Percentiles rank a stretch among this genome's conserved stretches.
These are phyloP conservation scores for Dicerorhinus sumatrensis DNA, from an alignment of 2,113 vertebrate genomes.

Conservation along the genomic window DNA sequence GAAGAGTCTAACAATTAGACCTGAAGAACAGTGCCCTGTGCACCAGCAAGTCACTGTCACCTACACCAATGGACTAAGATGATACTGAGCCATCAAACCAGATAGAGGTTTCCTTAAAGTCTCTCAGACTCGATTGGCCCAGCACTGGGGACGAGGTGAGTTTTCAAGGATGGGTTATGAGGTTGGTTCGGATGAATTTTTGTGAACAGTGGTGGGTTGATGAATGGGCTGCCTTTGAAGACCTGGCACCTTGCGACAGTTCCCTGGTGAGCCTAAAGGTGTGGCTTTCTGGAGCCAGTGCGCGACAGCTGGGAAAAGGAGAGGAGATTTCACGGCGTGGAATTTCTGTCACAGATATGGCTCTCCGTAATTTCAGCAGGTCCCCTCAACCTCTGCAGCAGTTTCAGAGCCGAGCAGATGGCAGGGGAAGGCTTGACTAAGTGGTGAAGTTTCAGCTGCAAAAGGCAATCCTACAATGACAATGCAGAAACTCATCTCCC, in stretches of 20 bases:
- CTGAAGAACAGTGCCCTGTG: neutral
- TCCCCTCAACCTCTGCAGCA: constrained; percentile 55
- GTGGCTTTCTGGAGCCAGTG: neutral
- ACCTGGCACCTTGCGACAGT: neutral
- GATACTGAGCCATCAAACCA: neutral
- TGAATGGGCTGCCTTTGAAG: constrained; percentile 42
- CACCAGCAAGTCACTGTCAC: neutral
- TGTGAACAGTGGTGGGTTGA: neutral
- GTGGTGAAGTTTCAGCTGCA: constrained; percentile 75
- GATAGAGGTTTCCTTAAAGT: neutral
- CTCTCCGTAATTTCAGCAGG: constrained; percentile 44
- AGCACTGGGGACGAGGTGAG: neutral
- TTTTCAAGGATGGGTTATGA: neutral
- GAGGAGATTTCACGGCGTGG: neutral
- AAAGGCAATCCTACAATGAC: constrained; percentile 74
- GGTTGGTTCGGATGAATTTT: neutral
- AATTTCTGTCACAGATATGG: constrained; percentile 18
- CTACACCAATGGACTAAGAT: neutral
- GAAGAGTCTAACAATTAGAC: neutral
- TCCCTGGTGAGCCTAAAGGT: neutral
- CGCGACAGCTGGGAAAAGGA: constrained; percentile 29
- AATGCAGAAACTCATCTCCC: constrained; percentile 72
- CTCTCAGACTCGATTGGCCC: neutral
- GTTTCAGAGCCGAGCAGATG: constrained; percentile 72
- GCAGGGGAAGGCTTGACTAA: constrained; percentile 67